Evolutionary conservation across 2,888 invertebrate species (phyloP).

Genomic region (Venusia cambrica): DNA sequence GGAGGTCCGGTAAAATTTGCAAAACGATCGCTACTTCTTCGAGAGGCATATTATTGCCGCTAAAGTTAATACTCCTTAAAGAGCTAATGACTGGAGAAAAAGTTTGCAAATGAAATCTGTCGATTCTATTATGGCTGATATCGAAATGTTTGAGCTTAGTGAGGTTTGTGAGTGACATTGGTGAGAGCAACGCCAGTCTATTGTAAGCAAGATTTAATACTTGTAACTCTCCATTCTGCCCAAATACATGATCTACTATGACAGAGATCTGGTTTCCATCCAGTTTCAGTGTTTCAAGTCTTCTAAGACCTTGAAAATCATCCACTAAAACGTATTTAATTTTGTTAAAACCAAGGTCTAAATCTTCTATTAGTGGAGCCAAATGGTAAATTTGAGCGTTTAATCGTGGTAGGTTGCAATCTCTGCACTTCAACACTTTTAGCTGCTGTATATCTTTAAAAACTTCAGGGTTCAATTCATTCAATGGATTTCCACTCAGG

Average conservation of each 20-base stretch:
- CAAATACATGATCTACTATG: constrained; percentile 86
- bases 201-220: constrained; percentile 85
- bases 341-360: constrained; percentile 89
- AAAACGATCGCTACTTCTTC: constrained; percentile 80
- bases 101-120: constrained; percentile 83
- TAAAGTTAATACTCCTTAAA: constrained; percentile 84
- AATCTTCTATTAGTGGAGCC: constrained; percentile 85
- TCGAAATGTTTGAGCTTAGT: constrained; percentile 85
- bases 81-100: constrained; percentile 83
- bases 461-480: constrained; percentile 88
- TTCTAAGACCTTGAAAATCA: constrained; percentile 86
- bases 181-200: constrained; percentile 87
- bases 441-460: constrained; percentile 89
- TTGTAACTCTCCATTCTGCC: constrained; percentile 76
- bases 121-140: constrained; percentile 88
- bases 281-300: constrained; percentile 82
- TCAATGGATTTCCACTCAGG: constrained; percentile 87
- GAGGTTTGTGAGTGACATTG: constrained; percentile 87
- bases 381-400: constrained; percentile 90
- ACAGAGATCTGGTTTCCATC: constrained; percentile 90
- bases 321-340: constrained; percentile 88
- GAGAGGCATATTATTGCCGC: constrained; percentile 83
- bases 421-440: constrained; percentile 85
- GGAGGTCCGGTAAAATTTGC: constrained; percentile 80
- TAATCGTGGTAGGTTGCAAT: constrained; percentile 86